Percentiles rank a stretch among this genome's conserved stretches.
These are phyloP conservation scores for Vanacampus margaritifer DNA, from an alignment of 2,113 vertebrate genomes.

Conservation along the genomic window DNA sequence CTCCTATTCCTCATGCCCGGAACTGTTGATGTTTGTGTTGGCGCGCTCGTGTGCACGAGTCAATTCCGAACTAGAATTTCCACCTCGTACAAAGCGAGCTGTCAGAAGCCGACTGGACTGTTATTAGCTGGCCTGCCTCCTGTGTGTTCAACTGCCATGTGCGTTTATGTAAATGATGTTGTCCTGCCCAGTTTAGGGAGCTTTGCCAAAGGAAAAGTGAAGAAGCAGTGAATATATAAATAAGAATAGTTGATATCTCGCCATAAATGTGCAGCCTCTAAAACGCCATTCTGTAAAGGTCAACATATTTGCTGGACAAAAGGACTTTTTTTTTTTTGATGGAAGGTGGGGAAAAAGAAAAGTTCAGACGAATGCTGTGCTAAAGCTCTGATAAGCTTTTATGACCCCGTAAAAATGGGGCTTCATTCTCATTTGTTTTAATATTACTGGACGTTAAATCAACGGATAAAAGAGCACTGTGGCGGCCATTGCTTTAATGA, in stretches of 20 bases:
- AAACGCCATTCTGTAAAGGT: slow-evolving; percentile 52
- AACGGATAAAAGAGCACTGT: neutral
- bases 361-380: slow-evolving; percentile 37
- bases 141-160: slow-evolving; percentile 33
- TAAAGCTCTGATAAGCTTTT: slow-evolving; percentile 52
- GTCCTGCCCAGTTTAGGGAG: slow-evolving; percentile 35
- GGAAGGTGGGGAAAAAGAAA: slow-evolving; percentile 32
- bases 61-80: slow-evolving; percentile 21
- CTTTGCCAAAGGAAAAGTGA: slow-evolving; percentile 23
- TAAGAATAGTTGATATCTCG: slow-evolving; percentile 30
- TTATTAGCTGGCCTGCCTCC: slow-evolving; percentile 36
- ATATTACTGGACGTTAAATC: slow-evolving; percentile 36
- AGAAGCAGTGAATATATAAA: slow-evolving; percentile 29
- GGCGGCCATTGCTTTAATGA: slow-evolving; percentile 31
- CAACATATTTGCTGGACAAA: slow-evolving; percentile 55
- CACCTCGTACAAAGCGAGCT: slow-evolving; percentile 37
- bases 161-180: slow-evolving; percentile 46
- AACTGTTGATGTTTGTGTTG: slow-evolving; percentile 45
- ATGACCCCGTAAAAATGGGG: slow-evolving; percentile 45
- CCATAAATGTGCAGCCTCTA: slow-evolving; percentile 15
- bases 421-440: slow-evolving; percentile 54
- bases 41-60: slow-evolving; percentile 26
- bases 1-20: slow-evolving; percentile 51
- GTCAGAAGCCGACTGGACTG: slow-evolving; percentile 35
- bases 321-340: slow-evolving; percentile 33